Evolutionary conservation across 2,888 invertebrate genomes (phyloP).

Genomic region (Rhyacophila evoluta): DNA sequence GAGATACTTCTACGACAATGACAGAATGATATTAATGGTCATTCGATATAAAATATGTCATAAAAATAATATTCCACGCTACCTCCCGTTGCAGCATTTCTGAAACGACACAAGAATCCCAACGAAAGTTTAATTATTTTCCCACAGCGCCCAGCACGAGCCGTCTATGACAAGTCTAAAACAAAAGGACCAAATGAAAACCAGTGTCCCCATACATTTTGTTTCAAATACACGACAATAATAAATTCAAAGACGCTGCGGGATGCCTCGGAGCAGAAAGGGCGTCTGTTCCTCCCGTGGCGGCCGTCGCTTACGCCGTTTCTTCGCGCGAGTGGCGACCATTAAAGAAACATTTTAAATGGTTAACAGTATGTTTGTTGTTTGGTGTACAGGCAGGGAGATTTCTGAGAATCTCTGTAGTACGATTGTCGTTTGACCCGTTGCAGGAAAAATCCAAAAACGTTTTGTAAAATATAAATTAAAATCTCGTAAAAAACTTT

Average conservation of each 20-base stretch:
- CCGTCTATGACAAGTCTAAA: slow-evolving; percentile 43
- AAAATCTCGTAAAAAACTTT: too few relatives aligned
- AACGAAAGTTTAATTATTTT: slow-evolving; percentile 26
- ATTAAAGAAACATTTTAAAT: slow-evolving; percentile 55
- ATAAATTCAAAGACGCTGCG: slow-evolving; percentile 53
- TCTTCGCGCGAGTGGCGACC: slow-evolving; percentile 31
- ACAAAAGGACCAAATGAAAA: slow-evolving; percentile 52
- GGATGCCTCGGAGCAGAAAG: slow-evolving; percentile 34
- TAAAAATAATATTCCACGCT: slow-evolving; percentile 24
- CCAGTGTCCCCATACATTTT: slow-evolving; percentile 55
- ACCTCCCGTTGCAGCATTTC: neutral
- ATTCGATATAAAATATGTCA: slow-evolving; percentile 11
- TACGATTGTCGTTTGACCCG: slow-evolving; percentile 51
- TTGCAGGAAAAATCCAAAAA: slow-evolving; percentile 26
- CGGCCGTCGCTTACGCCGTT: slow-evolving; percentile 42
- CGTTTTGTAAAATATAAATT: too few relatives aligned
- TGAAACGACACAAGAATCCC: neutral
- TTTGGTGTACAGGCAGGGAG: slow-evolving; percentile 53
- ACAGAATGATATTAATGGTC: neutral
- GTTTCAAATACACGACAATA: slow-evolving; percentile 55
- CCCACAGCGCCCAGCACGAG: slow-evolving; percentile 32
- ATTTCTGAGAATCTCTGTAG: slow-evolving; percentile 54
- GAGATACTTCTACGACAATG: neutral
- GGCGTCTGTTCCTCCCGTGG: neutral
- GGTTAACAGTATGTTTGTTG: slow-evolving; percentile 55